Evolutionary conservation across 2,797 vertebrate genomes (phyloP).

Genomic region (Diplodus sargus): DNA sequence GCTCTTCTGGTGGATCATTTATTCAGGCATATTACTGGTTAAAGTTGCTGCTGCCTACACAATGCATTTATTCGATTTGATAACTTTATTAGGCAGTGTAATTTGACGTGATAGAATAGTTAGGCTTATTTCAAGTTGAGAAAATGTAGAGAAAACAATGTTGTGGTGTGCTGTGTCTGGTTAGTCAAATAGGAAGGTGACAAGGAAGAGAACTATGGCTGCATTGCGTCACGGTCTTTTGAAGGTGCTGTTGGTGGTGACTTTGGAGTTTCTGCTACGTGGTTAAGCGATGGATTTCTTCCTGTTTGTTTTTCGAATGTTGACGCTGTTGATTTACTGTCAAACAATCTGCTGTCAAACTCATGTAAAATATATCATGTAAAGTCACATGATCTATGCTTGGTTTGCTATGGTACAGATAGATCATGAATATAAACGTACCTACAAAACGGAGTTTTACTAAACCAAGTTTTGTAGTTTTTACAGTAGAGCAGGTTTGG

Average conservation of each 20-base stretch:
- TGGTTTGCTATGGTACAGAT: not conserved
- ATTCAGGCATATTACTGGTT: not conserved
- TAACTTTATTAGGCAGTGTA: not conserved
- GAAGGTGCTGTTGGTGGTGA: not conserved
- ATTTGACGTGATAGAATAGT: conserved; percentile 14
- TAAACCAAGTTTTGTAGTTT: not conserved
- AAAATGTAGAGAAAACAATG: conserved; percentile 29
- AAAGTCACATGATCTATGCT: not conserved
- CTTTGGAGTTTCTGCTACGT: conserved; percentile 7
- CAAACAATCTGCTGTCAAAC: not conserved
- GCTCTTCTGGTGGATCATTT: not conserved
- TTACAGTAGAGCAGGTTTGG: not conserved
- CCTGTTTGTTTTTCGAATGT: conserved; percentile 6
- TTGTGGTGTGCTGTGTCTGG: conserved; percentile 16
- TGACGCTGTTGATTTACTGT: not conserved
- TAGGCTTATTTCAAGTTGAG: conserved; percentile 12
- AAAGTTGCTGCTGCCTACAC: not conserved
- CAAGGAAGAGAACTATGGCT: conserved; percentile 10
- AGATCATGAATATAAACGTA: not conserved
- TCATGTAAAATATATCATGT: not conserved
- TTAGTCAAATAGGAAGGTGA: conserved; percentile 47
- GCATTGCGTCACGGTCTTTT: conserved; percentile 10
- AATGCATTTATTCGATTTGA: not conserved
- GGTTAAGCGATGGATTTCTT: conserved; percentile 12
- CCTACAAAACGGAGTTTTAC: not conserved